Percentiles rank a stretch among this genome's conserved stretches.
These are phyloP conservation scores for Tragelaphus strepsiceros DNA, from an alignment of 2,113 vertebrate genomes.

Conservation along the genomic window DNA sequence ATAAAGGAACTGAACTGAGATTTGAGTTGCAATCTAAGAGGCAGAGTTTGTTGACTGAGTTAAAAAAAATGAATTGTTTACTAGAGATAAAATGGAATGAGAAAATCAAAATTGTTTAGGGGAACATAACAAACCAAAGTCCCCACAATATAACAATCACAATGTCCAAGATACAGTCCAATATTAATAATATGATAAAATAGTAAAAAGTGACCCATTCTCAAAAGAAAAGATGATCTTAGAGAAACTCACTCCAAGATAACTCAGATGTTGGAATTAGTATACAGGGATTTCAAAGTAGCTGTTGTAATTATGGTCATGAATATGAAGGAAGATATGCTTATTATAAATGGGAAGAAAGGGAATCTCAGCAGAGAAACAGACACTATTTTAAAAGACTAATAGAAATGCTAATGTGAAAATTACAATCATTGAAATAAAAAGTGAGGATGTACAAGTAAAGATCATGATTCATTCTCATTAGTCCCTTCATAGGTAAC, in stretches of 20 bases:
- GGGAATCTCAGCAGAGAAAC: constrained; percentile 2
- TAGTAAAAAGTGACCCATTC: background rate
- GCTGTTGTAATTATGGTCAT: background rate
- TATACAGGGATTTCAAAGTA: background rate
- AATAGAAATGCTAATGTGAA: background rate
- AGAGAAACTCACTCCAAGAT: background rate
- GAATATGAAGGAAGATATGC: background rate
- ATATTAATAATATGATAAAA: background rate
- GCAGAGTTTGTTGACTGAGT: background rate
- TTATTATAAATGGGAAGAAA: background rate
- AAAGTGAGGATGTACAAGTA: background rate
- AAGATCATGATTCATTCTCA: background rate
- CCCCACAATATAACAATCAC: background rate
- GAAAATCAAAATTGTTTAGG: background rate
- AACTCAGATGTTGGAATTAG: background rate
- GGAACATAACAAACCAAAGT: background rate
- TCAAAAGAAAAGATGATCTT: background rate
- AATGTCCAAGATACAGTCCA: background rate
- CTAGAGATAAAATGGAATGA: background rate
- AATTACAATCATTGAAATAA: constrained; percentile 6
- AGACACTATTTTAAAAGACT: background rate
- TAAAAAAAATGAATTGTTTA: background rate
- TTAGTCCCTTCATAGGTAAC: background rate
- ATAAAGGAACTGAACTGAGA: background rate
- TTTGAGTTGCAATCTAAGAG: background rate